Conservation (phyloP, 2,797 vertebrate species). For the Tenualosa thibaudeaui region DNA sequence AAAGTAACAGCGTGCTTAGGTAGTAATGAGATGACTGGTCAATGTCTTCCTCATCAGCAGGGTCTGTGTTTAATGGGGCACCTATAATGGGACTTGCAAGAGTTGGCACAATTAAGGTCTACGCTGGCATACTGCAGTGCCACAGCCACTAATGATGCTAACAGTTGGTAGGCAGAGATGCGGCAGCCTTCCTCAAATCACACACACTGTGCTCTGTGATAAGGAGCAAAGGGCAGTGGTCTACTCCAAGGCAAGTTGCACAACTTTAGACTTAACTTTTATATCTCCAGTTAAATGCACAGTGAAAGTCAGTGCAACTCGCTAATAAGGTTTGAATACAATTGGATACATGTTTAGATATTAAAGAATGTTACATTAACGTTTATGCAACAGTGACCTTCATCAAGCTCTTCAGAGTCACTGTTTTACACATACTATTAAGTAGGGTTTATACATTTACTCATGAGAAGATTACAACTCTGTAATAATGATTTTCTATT, state of each 20-base stretch:
- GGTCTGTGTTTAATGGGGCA: slow-evolving; percentile 21
- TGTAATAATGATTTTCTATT: background rate
- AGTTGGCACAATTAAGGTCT: background rate
- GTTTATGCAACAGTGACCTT: background rate
- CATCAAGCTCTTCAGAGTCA: background rate
- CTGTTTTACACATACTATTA: background rate
- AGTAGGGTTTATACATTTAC: background rate
- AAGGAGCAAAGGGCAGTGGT: background rate
- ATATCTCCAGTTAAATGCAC: background rate
- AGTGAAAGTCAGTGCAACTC: background rate
- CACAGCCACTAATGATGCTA: background rate
- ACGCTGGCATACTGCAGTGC: background rate
- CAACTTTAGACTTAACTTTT: background rate
- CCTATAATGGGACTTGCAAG: slow-evolving; percentile 4
- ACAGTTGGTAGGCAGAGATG: background rate
- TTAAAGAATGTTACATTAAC: background rate
- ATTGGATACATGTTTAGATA: too few relatives aligned
- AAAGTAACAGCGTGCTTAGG: background rate
- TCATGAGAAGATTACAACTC: background rate
- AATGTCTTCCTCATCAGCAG: slow-evolving; percentile 23
- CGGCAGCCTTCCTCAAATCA: background rate
- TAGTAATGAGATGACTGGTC: slow-evolving; percentile 23
- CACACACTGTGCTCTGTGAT: background rate
- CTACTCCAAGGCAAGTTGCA: background rate
- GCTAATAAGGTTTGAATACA: background rate